Evolutionary conservation across 1,140 invertebrate species (phyloP), one percentile per base, ranked within the genome.

Genomic region (Pachyrhynchus sulphureomaculatus): DNA sequence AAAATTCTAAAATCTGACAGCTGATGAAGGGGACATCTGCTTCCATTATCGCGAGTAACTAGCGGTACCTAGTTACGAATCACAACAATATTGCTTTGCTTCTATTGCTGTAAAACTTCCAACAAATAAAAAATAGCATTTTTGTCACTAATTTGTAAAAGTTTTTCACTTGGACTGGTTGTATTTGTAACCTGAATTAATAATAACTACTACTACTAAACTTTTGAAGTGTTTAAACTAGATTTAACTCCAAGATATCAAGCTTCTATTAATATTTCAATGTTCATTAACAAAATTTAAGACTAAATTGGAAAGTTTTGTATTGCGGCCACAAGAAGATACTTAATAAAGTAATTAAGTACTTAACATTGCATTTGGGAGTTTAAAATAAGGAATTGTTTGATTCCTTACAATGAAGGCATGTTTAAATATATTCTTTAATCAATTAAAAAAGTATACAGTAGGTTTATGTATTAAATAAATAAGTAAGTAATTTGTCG

Each of bases 361-460:
- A 54, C 51, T 54, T 34, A 34, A 26, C 5, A 34, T 17, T 53
- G 51, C 34, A 41, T 39, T 54, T 54, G 23, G 54, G 33, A 17
- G 15, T 39, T 21, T 17, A 41, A 17, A 41, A 53, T 53, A 53
- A 53, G 26, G 41, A 17, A 53, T 53, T 34, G 24, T 4, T 15
- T 15, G 29, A 48, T 29, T 48, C 15, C 13, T 33, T 15, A 51
- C 58, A 51, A 63, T 56, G 54, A 59, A 63, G 57, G 64, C 21
- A 39, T 55, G 66, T 52, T 37, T 61, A n/a, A n/a, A n/a, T n/a
- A n/a, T n/a, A n/a, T n/a, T n/a, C n/a, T n/a, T n/a, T n/a, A n/a
- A n/a, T n/a, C n/a, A n/a, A n/a, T n/a, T n/a, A n/a, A n/a, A n/a
- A n/a, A n/a, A n/a, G n/a, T n/a, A n/a, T n/a, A n/a, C n/a, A n/a